Conservation (phyloP, 2,888 invertebrate species). For the Drosophila trichaetosa region DNA sequence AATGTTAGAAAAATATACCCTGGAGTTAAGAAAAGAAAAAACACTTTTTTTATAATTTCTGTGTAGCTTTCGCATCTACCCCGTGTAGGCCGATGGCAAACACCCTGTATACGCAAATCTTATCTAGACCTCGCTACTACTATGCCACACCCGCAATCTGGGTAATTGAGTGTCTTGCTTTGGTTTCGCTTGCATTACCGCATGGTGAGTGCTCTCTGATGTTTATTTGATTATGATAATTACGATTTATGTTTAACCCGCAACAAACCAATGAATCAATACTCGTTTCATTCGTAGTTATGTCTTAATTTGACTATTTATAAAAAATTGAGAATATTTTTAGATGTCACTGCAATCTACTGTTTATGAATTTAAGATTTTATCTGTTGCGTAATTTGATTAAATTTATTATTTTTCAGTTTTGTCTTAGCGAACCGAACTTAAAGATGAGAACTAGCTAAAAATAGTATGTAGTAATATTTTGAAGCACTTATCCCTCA, state of each 20-base stretch:
- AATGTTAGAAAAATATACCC: not conserved
- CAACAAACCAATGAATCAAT: not conserved
- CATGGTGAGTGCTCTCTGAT: not conserved
- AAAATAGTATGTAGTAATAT: not conserved
- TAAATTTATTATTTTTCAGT: not conserved
- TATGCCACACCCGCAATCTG: constrained; percentile 64
- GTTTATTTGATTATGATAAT: not conserved
- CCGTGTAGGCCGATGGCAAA: not conserved
- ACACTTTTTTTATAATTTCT: not conserved
- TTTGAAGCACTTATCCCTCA: not conserved
- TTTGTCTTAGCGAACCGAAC: not conserved
- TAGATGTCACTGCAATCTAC: not conserved
- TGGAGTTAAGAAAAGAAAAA: not conserved
- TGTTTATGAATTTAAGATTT: not conserved
- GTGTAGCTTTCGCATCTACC: not conserved
- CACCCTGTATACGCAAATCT: constrained; percentile 69
- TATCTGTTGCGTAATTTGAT: not conserved
- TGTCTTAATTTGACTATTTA: not conserved
- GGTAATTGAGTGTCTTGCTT: constrained; percentile 62
- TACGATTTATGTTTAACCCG: not conserved
- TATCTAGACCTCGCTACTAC: constrained; percentile 52
- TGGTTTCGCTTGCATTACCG: constrained; percentile 11
- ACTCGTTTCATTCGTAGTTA: not conserved
- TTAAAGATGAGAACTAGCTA: not conserved
- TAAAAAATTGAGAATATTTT: not conserved